phyloP scores from a whole-genome alignment of 37 sponge, comb jelly and placozoan species.

The Agelas oroides region DNA sequence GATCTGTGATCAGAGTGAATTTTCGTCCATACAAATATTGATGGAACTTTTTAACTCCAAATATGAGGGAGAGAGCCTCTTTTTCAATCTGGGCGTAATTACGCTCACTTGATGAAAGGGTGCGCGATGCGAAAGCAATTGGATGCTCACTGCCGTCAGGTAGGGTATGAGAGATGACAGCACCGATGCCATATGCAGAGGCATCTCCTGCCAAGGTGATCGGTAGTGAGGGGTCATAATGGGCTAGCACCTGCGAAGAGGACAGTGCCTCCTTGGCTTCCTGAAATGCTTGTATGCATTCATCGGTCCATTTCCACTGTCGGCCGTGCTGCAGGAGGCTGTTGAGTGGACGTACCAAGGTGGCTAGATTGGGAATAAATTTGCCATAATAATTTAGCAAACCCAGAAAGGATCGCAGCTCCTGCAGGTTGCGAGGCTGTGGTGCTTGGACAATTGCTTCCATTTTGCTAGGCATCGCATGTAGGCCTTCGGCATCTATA shows the following conservation, averaged over 20 bases:
- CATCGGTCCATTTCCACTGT: slow-evolving; percentile 10
- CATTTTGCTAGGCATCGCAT: background rate
- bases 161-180: slow-evolving; percentile 24
- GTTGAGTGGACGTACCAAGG: slow-evolving; percentile 25
- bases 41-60: slow-evolving; percentile 48
- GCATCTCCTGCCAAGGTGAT: slow-evolving; percentile 36
- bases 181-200: slow-evolving; percentile 38
- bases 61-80: slow-evolving; percentile 24
- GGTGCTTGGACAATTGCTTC: slow-evolving; percentile 13
- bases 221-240: slow-evolving; percentile 31
- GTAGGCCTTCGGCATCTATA: slow-evolving; percentile 24
- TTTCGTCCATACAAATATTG: slow-evolving; percentile 56
- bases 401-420: slow-evolving; percentile 25
- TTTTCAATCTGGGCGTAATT: slow-evolving; percentile 70
- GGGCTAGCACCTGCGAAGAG: slow-evolving; percentile 11
- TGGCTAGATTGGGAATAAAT: slow-evolving; percentile 25
- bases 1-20: slow-evolving; percentile 47
- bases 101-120: slow-evolving; percentile 21
- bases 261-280: slow-evolving; percentile 13
- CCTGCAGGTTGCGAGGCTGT: slow-evolving; percentile 10
- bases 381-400: slow-evolving; percentile 26
- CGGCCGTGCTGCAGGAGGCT: slow-evolving; percentile 10
- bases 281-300: slow-evolving; percentile 12
- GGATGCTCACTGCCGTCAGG: slow-evolving; percentile 49
- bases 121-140: slow-evolving; percentile 50